Percentiles rank a stretch among this genome's conserved stretches.
These are phyloP conservation scores for Psettodes erumei DNA, from an alignment of 2,113 vertebrate genomes.

Conservation along the genomic window DNA sequence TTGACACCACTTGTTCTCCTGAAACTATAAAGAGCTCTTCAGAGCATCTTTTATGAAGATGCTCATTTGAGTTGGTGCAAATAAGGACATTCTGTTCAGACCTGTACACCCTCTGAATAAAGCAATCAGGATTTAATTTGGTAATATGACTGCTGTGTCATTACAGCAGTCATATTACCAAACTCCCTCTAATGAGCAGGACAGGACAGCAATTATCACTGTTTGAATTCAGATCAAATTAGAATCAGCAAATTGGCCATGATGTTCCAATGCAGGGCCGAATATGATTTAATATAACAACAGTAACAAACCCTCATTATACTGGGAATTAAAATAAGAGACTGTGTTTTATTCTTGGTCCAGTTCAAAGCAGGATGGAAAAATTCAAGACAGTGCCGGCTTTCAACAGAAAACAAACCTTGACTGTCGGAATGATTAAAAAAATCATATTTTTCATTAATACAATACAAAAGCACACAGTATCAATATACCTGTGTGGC, in stretches of 20 bases:
- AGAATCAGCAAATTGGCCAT: slow-evolving; percentile 59
- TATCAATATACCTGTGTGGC: background rate
- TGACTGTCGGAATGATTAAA: background rate
- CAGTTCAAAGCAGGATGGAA: background rate
- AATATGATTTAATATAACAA: slow-evolving; percentile 53
- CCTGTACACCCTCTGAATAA: slow-evolving; percentile 48
- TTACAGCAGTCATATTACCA: slow-evolving; percentile 57
- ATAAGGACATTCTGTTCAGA: slow-evolving; percentile 51
- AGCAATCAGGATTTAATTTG: slow-evolving; percentile 63
- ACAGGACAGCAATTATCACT: slow-evolving; percentile 65
- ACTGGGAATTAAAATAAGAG: background rate
- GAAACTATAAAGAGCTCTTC: background rate
- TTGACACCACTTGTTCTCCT: slow-evolving; percentile 41
- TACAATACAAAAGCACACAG: background rate
- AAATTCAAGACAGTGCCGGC: background rate
- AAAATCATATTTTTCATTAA: background rate
- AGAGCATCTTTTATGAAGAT: slow-evolving; percentile 25
- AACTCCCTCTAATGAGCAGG: slow-evolving; percentile 59
- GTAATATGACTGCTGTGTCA: slow-evolving; percentile 48
- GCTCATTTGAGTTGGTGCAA: slow-evolving; percentile 21
- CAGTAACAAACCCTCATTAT: slow-evolving; percentile 20
- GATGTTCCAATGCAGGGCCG: slow-evolving; percentile 40
- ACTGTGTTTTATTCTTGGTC: background rate
- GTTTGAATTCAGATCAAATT: slow-evolving; percentile 67
- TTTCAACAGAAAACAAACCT: background rate